phyloP scores from a whole-genome alignment of 2,797 vertebrate species.

The Cichlasoma orientale region DNA sequence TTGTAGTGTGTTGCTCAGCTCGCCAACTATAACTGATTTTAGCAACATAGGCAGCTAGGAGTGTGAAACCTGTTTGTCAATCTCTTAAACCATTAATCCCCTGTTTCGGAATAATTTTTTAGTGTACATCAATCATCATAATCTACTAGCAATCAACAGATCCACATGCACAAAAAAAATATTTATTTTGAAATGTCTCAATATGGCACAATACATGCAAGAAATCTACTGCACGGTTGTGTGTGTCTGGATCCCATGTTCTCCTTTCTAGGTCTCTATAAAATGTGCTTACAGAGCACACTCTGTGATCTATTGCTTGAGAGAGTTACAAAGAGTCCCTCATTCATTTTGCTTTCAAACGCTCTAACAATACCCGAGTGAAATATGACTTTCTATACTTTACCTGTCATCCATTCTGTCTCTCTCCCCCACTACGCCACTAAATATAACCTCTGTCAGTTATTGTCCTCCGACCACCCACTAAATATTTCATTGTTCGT shows the following conservation, averaged over 20 bases:
- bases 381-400: conserved; percentile 72
- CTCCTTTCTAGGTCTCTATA: conserved; percentile 46
- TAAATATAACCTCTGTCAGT: conserved; percentile 74
- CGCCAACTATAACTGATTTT: not conserved
- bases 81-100: not conserved
- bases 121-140: accelerated
- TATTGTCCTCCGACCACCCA: conserved; percentile 47
- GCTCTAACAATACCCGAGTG: conserved; percentile 60
- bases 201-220: not conserved
- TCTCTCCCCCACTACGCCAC: conserved; percentile 56
- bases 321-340: conserved; percentile 61
- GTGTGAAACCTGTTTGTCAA: not conserved
- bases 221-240: not conserved
- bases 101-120: not conserved
- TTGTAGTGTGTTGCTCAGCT: not conserved
- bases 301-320: conserved; percentile 73
- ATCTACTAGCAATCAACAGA: not conserved
- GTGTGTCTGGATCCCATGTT: conserved; percentile 27
- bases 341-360: conserved; percentile 77
- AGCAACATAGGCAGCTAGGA: not conserved
- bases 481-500: conserved; percentile 65
- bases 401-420: conserved; percentile 50
- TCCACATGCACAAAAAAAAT: not conserved
- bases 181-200: not conserved
- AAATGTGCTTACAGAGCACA: conserved; percentile 73